A percentile compares a stretch with the other conserved stretches of the same genome.
phyloP scores from a whole-genome alignment of 92 coral and sea anemone genomes.

The Blastomussa wellsi region DNA sequence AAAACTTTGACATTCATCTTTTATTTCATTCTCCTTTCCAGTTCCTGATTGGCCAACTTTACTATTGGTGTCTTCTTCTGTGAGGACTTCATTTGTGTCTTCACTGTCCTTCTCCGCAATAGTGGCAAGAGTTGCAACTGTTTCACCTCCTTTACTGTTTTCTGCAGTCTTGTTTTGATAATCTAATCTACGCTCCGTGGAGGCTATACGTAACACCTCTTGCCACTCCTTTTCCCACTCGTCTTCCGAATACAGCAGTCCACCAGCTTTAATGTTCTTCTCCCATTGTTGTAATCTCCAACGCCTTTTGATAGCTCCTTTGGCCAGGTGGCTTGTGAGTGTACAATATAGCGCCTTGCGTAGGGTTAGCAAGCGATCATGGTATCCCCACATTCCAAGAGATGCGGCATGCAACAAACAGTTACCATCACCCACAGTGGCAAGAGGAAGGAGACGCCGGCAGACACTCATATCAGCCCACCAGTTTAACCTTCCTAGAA shows the following conservation, averaged over 20 bases:
- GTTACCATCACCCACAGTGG: conserved; percentile 97
- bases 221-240: conserved; percentile 96
- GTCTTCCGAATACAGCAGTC: conserved; percentile 74
- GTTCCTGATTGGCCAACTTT: not conserved
- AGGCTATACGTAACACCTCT: conserved; percentile 80
- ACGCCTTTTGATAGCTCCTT: conserved; percentile 83
- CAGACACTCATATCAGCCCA: conserved; percentile 82
- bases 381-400: conserved; percentile 98
- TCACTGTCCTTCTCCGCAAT: conserved; percentile 55
- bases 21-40: not conserved
- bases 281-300: conserved; percentile 88
- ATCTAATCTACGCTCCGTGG: conserved; percentile 61
- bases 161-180: conserved; percentile 11
- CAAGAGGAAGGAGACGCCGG: conserved; percentile 86
- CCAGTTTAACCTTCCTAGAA: conserved; percentile 90
- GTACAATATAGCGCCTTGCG: conserved; percentile 85
- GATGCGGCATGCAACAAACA: conserved; percentile 98
- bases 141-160: conserved; percentile 35
- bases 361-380: conserved; percentile 85
- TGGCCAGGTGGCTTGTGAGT: conserved; percentile 73
- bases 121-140: conserved; percentile 38
- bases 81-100: conserved; percentile 8
- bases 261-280: conserved; percentile 87
- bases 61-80: conserved; percentile 4
- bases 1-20: not conserved